Base-by-base conservation (phyloP, 2,888 invertebrate species). In the Pardosa pseudoannulata region DNA sequence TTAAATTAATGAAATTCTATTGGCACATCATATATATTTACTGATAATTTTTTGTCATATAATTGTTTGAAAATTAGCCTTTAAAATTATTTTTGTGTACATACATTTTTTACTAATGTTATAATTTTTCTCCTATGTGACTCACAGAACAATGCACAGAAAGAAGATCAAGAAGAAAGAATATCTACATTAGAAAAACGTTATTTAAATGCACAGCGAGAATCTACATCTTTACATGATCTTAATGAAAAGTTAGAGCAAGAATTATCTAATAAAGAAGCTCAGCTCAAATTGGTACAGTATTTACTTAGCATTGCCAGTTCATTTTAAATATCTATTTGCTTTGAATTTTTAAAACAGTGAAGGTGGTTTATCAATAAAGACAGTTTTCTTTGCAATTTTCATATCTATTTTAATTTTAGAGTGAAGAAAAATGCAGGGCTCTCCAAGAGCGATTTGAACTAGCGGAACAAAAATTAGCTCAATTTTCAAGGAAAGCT, bases 181-280 rank as follows among this genome's bases (percentile, higher is more conserved):
- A 98, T 99, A 92, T 95, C 97, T 16, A 98, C 98, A 0, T 93
- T 99, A 88, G 99, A 99, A 93, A 98, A 98, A 92, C 94, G 99
- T 81, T 89, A 98, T 93, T 93, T 99, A 90, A 97, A 97, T 93
- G 98, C 98, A 89, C 99, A 99, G 93, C 94, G 99, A 85, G 99
- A 99, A 93, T 97, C 98, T 78, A 98, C 98, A 29, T 97, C 98
- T 78, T 93, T 99, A 90, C 98, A 98, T 92, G 99, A 99, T 93
- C 94, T 98, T 89, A 99, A 98, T 92, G 98, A 99, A 93, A 98
- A 99, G 93, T 93, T 99, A 89, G 98, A 99, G 91, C 98, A 99
- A 91, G 98, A 99, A 92, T 92, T 99, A 90, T 96, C 98, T 91
- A 98, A 98, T 92, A 99, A 98, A 92, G 98, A 98, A 93, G 98